Conservation (phyloP, 2,888 invertebrate genomes). For the Protonemura montana region DNA sequence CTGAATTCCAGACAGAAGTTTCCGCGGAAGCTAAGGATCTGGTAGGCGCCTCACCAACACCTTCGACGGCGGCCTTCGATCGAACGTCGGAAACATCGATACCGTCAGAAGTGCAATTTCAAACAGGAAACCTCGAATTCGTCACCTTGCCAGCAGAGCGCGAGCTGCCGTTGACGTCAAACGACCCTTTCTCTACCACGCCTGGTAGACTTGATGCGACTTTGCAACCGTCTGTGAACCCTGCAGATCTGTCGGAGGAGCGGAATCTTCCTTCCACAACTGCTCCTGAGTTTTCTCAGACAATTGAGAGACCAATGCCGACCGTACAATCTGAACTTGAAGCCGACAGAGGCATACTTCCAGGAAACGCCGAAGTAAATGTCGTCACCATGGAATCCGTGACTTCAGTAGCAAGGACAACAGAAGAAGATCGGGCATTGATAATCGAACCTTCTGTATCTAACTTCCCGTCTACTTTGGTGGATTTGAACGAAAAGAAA, state of each 20-base stretch:
- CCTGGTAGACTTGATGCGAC: background rate
- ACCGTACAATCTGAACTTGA: background rate
- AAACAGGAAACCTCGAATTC: background rate
- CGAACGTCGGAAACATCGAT: background rate
- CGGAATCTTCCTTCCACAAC: background rate
- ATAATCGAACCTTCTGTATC: no score
- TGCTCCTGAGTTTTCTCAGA: background rate
- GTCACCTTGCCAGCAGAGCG: background rate
- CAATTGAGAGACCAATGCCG: background rate
- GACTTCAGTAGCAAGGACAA: background rate
- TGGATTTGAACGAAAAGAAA: no score
- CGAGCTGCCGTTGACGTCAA: background rate
- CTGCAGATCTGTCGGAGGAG: background rate
- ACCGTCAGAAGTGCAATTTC: background rate
- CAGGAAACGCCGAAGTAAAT: no score
- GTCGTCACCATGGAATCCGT: no score
- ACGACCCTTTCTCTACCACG: background rate
- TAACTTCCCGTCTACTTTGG: no score
- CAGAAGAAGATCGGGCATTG: background rate
- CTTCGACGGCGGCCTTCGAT: background rate
- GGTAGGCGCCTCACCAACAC: background rate
- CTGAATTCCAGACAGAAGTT: background rate
- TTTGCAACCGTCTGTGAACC: background rate
- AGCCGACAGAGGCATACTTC: background rate
- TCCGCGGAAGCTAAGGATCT: background rate